Evolutionary conservation across 2,888 invertebrate genomes (phyloP).

Genomic region (Brachyptera putata): DNA sequence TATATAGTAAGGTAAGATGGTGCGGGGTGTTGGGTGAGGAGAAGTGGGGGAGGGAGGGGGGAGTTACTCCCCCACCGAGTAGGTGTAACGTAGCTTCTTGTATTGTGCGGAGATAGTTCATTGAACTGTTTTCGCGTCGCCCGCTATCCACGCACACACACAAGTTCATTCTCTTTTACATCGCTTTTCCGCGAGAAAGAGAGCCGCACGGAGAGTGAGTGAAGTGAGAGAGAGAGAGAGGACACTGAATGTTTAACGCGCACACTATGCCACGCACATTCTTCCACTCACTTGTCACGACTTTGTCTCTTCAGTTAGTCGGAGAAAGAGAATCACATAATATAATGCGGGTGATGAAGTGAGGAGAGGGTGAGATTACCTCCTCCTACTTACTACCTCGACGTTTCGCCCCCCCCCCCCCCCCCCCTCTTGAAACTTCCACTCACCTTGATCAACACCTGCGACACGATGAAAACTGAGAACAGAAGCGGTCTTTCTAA

Average conservation of each 20-base stretch:
- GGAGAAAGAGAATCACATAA: too few species aligned
- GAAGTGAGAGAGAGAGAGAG: too few species aligned
- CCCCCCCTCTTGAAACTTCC: not conserved
- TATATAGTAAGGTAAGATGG: too few species aligned
- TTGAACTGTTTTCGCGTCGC: slow-evolving; percentile 1
- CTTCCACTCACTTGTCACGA: not conserved
- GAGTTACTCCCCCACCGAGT: not conserved
- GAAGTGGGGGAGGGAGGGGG: too few species aligned
- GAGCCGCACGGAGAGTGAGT: not conserved
- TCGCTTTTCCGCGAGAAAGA: not conserved
- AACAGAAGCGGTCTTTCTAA: not conserved
- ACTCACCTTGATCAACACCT: slow-evolving; percentile 1
- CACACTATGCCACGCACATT: not conserved
- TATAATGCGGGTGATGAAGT: too few species aligned
- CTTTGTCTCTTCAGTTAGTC: not conserved
- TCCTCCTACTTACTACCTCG: not conserved
- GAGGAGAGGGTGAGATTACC: too few species aligned
- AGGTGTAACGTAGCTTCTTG: not conserved
- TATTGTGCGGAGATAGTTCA: not conserved
- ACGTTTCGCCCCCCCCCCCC: not conserved
- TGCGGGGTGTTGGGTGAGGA: too few species aligned
- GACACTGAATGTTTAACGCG: too few species aligned
- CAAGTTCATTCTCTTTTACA: not conserved
- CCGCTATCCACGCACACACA: not conserved
- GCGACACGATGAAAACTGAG: not conserved